These are phyloP conservation scores for Acromyrmex heyeri DNA, from an alignment of 1,140 invertebrate genomes.

Conservation along the genomic window DNA sequence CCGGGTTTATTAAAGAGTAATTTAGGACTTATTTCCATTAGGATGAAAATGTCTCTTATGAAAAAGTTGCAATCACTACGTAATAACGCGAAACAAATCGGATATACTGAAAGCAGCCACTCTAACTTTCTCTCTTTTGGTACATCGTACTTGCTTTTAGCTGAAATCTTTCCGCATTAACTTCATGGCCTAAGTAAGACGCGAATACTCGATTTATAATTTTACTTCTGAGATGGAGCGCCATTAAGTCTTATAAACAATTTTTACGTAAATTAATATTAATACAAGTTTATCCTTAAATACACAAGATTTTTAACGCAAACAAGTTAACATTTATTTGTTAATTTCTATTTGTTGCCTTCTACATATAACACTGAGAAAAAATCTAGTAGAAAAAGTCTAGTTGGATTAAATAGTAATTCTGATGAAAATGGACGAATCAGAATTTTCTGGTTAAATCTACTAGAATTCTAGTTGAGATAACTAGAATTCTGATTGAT, in stretches of 20 bases:
- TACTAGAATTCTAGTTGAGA: no score
- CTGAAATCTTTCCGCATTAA: background rate
- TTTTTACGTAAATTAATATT: background rate
- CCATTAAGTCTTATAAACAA: background rate
- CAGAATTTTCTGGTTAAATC: no score
- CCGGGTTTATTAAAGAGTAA: constrained; percentile 38
- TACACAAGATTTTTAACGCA: background rate
- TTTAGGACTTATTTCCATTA: constrained; percentile 26
- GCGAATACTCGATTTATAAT: background rate
- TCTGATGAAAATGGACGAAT: no score
- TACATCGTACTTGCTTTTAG: background rate
- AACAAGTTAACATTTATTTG: background rate
- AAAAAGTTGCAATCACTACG: constrained; percentile 8
- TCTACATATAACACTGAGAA: background rate
- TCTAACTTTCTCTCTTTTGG: constrained; percentile 35
- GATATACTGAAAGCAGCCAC: background rate
- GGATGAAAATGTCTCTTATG: constrained; percentile 13
- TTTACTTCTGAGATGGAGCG: background rate
- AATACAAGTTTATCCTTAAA: background rate
- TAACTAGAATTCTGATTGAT: no score
- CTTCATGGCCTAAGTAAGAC: background rate
- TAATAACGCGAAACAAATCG: constrained; percentile 38
- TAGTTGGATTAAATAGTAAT: no score
- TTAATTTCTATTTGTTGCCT: background rate
- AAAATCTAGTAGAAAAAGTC: no score